Evolutionary conservation across 2,888 invertebrate genomes (phyloP), one percentile per base, ranked within the genome.

Genomic region (Cheilosia soror): DNA sequence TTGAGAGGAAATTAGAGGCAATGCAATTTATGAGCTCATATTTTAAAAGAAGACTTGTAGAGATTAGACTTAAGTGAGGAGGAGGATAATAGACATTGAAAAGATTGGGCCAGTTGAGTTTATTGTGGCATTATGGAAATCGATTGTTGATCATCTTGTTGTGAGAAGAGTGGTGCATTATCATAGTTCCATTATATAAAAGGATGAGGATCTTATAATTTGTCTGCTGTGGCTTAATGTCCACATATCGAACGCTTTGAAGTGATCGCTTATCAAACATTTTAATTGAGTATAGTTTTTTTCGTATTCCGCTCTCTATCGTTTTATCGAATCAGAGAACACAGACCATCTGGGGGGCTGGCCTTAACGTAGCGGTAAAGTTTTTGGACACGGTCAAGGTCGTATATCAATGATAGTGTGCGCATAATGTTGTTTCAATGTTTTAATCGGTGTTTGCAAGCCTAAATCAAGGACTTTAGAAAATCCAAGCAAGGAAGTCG

Each of bases 1-100:
- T 49, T 20, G 42, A 37, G 42, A 51, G 27, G 11, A 9, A 68
- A 20, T n/a, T 60, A 33, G 37, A 55, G 60, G 33, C 11, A 33
- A 42, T 44, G 73, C 75, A 69, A 84, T 84, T 84, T 79, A 84
- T 79, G 79, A 60, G 79, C 60, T 84, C 75, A 79, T 75, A 71
- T 79, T 79, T 75, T 53, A 71, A 29, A 73, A 71, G 65, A 27
- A 57, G 68, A 68, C 55, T 62, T 55, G 20, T n/a, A 13, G 15
- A 76, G 72, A 78, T 80, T 62, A 77, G 25, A 33, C 15, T 47
- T 57, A 53, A 76, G 58, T 53, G 44, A 33, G 47, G 55, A 33
- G 47, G 55, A 57, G 53, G 55, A 62, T 33, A 63, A 29, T 33
- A 66, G 49, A 65, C 55, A 42, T 60, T 60, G 29, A 72, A 82